A percentile compares a stretch with the other conserved stretches of the same genome.
These are phyloP conservation scores for Cataglyphis altisquamis DNA, from an alignment of 2,888 invertebrate species.

Conservation along the genomic window DNA sequence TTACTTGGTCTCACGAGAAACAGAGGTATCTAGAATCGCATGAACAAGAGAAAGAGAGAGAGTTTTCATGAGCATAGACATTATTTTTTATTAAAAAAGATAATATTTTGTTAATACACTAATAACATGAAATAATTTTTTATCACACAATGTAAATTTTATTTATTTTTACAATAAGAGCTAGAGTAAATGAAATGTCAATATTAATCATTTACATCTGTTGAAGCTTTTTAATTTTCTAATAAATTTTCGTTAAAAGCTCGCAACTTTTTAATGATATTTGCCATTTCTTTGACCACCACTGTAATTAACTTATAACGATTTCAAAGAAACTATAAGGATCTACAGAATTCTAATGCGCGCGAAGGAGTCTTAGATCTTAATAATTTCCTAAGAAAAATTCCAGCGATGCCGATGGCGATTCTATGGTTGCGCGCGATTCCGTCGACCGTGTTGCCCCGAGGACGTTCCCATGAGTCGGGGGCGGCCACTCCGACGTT, in stretches of 20 bases:
- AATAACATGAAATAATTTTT: constrained; percentile 8
- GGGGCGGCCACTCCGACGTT: constrained; percentile 77
- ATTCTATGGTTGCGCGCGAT: constrained; percentile 33
- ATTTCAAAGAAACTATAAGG: constrained; percentile 26
- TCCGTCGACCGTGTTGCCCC: constrained; percentile 69
- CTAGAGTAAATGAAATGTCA: background rate
- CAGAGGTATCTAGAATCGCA: background rate
- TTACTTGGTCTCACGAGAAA: background rate
- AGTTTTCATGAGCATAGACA: background rate
- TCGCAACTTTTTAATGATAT: background rate
- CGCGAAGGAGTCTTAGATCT: constrained; percentile 34
- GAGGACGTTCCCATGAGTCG: constrained; percentile 83
- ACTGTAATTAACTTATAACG: constrained; percentile 21
- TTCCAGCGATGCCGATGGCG: constrained; percentile 37
- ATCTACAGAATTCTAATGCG: constrained; percentile 39
- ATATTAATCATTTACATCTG: background rate
- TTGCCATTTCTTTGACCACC: background rate
- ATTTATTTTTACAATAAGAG: no score
- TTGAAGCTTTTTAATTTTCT: background rate
- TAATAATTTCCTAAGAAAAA: constrained; percentile 54
- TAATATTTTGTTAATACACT: background rate
- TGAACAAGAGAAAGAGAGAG: background rate
- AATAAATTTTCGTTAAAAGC: background rate
- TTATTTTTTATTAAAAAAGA: background rate
- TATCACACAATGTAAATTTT: background rate